Evolutionary conservation across 2,797 vertebrate species (phyloP), one percentile per base, ranked within the genome.

Genomic region (Poecilia velifera): DNA sequence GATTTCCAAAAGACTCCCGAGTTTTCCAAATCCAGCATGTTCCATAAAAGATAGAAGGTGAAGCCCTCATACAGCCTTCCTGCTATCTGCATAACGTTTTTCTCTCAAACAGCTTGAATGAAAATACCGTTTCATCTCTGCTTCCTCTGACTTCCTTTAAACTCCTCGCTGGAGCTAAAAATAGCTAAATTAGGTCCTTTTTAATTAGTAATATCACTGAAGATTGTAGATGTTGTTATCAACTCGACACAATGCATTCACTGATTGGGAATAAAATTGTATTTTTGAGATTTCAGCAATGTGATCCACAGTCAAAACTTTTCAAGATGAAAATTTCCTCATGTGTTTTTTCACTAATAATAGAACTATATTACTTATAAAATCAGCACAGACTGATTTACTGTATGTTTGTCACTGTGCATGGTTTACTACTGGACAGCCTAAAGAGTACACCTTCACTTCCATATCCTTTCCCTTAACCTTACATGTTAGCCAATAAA

Each of bases 401-500:
- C 4, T n/a, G 41, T 43, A 70, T 6, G 39, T 45, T 43, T n/a
- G 41, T 6, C 41, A 39, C 36, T 66, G 1, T 66, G 34, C 8
- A 5, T 10, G 7, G 18, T 25, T 25, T 2, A 68, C 1, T 25
- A 39, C 6, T 41, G 20, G 8, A 41, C 20, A 7, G 64, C 20
- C 64, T 39, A 41, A 39, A 41, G 9, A 45, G 46, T 16, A 28
- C 10, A 8, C 6, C 68, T 28, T 46, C 43, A 28, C 68, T 71
- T 43, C 41, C 22, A 13, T 70, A 43, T 25, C 22, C n/a, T 57
- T 57, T 57, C n/a, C 55, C 31, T 62, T 34, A 59, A 41, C 16
- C 3, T 9, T 16, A 31, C 79, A 13, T 72, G 82, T 76, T 51
- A 39, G 64, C 41, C 36, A 18, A 34, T 72, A 77, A 84, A 76